These are phyloP conservation scores for Dichetophora obliterata DNA, from an alignment of 2,888 invertebrate species.

Conservation along the genomic window DNA sequence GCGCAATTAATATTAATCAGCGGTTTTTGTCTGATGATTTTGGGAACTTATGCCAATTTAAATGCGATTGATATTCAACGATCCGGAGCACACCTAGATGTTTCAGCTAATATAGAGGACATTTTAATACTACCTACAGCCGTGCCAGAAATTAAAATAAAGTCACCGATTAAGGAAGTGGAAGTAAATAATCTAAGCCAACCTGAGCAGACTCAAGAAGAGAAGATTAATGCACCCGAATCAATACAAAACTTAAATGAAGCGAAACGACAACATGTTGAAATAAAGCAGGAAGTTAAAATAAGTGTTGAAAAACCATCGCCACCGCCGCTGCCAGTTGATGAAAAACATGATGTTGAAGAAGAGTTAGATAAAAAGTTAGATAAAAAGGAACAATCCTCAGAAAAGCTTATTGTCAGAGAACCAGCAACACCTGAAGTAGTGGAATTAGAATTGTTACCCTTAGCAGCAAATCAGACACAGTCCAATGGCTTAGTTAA, in stretches of 20 bases:
- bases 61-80: conserved; percentile 78
- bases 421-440: conserved; percentile 16
- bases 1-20: conserved; percentile 87
- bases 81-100: conserved; percentile 63
- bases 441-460: neutral
- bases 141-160: conserved; percentile 39
- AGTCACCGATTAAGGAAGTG: neutral
- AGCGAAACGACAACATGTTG: conserved; percentile 24
- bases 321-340: conserved; percentile 60
- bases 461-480: neutral
- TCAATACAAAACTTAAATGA: conserved; percentile 37
- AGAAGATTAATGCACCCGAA: conserved; percentile 24
- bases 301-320: conserved; percentile 8
- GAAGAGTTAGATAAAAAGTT: neutral
- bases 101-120: conserved; percentile 34
- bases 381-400: neutral
- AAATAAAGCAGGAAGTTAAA: neutral
- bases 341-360: conserved; percentile 51
- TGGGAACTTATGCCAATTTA: conserved; percentile 91
- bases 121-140: conserved; percentile 49
- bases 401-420: conserved; percentile 23
- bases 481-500: neutral
- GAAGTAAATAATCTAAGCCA: conserved; percentile 3
- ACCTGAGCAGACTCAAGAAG: neutral
- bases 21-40: conserved; percentile 88